phyloP scores from a whole-genome alignment of 2,113 vertebrate species.

The Chunga burmeisteri region DNA sequence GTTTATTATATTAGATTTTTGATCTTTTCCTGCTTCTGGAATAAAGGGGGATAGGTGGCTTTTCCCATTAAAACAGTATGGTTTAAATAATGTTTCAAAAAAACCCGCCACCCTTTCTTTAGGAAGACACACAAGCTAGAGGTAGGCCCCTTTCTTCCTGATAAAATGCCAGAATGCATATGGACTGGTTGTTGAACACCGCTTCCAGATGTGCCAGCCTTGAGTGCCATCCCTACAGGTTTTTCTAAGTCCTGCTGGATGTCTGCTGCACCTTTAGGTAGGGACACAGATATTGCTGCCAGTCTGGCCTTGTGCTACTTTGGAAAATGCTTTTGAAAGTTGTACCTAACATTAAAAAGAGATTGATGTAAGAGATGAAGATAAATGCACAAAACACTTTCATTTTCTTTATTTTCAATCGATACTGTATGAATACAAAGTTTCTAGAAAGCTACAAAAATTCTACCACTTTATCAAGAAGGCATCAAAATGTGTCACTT shows the following conservation, averaged over 20 bases:
- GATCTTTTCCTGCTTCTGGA: neutral
- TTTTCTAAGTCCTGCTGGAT: neutral
- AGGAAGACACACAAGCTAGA: neutral
- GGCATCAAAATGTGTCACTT: slow-evolving; percentile 98
- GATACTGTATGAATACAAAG: slow-evolving; percentile 99
- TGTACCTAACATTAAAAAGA: neutral
- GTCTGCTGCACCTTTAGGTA: neutral
- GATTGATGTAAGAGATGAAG: slow-evolving; percentile 39
- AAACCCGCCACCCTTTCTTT: fast-evolving
- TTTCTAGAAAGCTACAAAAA: slow-evolving; percentile 99
- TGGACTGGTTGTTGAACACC: fast-evolving
- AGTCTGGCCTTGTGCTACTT: neutral
- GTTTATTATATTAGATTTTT: neutral
- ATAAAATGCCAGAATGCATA: neutral
- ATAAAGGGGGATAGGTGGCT: neutral
- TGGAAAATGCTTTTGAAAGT: neutral
- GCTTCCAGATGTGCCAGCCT: neutral
- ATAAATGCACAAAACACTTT: slow-evolving; percentile 77
- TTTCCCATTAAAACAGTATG: neutral
- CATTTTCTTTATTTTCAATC: slow-evolving; percentile 95
- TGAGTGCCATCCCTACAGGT: neutral
- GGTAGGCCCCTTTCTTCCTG: neutral
- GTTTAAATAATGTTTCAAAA: neutral
- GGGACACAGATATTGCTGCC: neutral
- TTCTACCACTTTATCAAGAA: slow-evolving; percentile 99